Conservation (phyloP, 2,888 invertebrate species). For the Cosmia pyralina region DNA sequence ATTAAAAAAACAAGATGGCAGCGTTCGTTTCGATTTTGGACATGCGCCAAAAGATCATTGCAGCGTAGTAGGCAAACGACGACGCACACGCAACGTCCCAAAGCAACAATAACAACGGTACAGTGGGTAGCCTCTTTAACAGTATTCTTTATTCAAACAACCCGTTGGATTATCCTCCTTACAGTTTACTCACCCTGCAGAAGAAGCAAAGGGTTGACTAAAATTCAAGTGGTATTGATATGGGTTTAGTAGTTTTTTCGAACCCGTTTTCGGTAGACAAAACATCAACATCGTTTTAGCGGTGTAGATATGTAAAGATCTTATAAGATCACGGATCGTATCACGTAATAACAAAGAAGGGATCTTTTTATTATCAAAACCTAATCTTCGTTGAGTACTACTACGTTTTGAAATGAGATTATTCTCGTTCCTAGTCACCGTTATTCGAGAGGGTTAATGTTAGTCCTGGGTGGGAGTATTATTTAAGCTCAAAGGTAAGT, state of each 20-base stretch:
- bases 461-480: neutral
- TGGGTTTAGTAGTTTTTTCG: slow-evolving; percentile 27
- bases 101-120: too few species aligned
- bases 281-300: slow-evolving; percentile 32
- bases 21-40: neutral
- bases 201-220: slow-evolving; percentile 6
- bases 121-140: neutral
- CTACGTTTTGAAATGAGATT: slow-evolving; percentile 10
- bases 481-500: slow-evolving; percentile 8
- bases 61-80: neutral
- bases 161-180: neutral
- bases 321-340: slow-evolving; percentile 17
- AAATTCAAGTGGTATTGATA: slow-evolving; percentile 22
- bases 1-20: neutral
- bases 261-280: slow-evolving; percentile 18
- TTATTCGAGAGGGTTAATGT: slow-evolving; percentile 18
- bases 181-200: neutral
- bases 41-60: too few species aligned
- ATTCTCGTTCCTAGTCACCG: slow-evolving; percentile 8
- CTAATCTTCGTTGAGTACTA: slow-evolving; percentile 31
- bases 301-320: slow-evolving; percentile 24
- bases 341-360: slow-evolving; percentile 9
- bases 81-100: neutral
- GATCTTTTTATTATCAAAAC: slow-evolving; percentile 37
- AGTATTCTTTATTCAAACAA: slow-evolving; percentile 8